Percentiles rank a stretch among this genome's conserved stretches.
These are phyloP conservation scores for Xylota sylvarum DNA, from an alignment of 2,888 invertebrate species.

Conservation along the genomic window DNA sequence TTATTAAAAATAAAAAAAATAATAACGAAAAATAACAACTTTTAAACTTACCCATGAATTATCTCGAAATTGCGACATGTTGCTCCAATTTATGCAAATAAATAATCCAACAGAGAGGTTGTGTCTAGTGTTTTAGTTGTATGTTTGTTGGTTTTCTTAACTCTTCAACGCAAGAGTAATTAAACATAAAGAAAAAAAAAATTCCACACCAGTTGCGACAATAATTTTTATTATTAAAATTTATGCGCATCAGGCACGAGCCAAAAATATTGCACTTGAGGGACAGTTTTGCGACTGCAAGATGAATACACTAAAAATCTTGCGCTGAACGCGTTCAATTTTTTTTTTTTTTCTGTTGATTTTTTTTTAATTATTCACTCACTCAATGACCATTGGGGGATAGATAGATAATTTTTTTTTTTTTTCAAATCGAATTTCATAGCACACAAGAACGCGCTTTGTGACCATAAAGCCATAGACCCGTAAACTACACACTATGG, in stretches of 20 bases:
- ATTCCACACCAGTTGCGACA: slow-evolving; percentile 55
- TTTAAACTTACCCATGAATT: slow-evolving; percentile 83
- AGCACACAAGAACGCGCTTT: slow-evolving; percentile 62
- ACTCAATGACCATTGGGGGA: slow-evolving; percentile 13
- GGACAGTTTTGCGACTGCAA: slow-evolving; percentile 23
- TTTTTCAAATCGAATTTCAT: slow-evolving; percentile 55
- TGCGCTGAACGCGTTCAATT: slow-evolving; percentile 46
- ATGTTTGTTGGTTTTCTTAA: slow-evolving; percentile 24
- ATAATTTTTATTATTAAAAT: slow-evolving; percentile 54
- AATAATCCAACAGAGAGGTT: slow-evolving; percentile 64
- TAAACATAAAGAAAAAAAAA: slow-evolving; percentile 8
- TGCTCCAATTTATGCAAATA: slow-evolving; percentile 76
- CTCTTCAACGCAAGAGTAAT: slow-evolving; percentile 53
- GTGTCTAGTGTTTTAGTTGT: slow-evolving; percentile 15
- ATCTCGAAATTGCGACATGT: slow-evolving; percentile 83
- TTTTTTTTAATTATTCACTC: slow-evolving; percentile 38
- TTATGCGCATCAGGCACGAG: slow-evolving; percentile 31
- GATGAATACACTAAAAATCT: slow-evolving; percentile 28
- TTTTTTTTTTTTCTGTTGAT: slow-evolving; percentile 12
- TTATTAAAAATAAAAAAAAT: slow-evolving; percentile 18
- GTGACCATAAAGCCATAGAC: slow-evolving; percentile 66
- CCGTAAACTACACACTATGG: slow-evolving; percentile 54
- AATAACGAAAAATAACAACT: slow-evolving; percentile 11
- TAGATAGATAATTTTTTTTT: slow-evolving; percentile 2
- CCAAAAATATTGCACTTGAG: slow-evolving; percentile 18